These are phyloP conservation scores for Cladorhizidae sp. DNA, from an alignment of 37 sponge, comb jelly and placozoan genomes.

Conservation along the genomic window DNA sequence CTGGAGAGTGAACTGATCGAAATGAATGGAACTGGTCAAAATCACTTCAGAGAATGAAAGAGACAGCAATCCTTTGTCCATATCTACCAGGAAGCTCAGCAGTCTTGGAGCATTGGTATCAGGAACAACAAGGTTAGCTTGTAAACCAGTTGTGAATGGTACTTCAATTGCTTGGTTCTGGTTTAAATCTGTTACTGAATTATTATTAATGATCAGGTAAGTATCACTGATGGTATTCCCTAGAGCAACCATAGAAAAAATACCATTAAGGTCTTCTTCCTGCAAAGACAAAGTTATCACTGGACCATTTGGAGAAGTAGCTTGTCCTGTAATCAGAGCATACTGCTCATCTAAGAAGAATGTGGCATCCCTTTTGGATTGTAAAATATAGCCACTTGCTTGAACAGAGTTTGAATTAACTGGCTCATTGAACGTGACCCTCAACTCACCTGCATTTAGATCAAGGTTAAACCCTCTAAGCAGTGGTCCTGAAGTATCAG, in stretches of 20 bases:
- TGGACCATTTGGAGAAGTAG: conserved; percentile 39
- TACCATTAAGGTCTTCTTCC: conserved; percentile 68
- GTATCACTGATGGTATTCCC: conserved; percentile 69
- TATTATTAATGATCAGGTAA: conserved; percentile 52
- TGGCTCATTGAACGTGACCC: conserved; percentile 78
- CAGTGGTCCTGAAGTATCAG: conserved; percentile 63
- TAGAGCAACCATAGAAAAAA: conserved; percentile 72
- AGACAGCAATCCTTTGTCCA: conserved; percentile 62
- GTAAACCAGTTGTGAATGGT: conserved; percentile 40
- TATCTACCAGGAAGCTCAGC: conserved; percentile 62
- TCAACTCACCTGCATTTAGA: conserved; percentile 64
- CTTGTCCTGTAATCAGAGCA: conserved; percentile 50
- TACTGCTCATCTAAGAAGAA: conserved; percentile 54
- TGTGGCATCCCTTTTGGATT: conserved; percentile 69
- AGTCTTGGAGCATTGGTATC: conserved; percentile 84
- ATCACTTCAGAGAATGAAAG: conserved; percentile 90
- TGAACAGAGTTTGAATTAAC: conserved; percentile 47
- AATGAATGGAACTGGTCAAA: conserved; percentile 53
- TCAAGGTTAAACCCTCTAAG: conserved; percentile 62
- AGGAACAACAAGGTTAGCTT: conserved; percentile 44
- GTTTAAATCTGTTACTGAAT: conserved; percentile 65
- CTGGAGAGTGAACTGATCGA: conserved; percentile 63
- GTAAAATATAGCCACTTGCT: conserved; percentile 42
- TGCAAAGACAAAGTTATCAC: conserved; percentile 39
- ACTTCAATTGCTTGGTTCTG: conserved; percentile 52